These are phyloP conservation scores for Drosophila albomicans DNA, from an alignment of 1,140 invertebrate genomes.

Conservation along the genomic window DNA sequence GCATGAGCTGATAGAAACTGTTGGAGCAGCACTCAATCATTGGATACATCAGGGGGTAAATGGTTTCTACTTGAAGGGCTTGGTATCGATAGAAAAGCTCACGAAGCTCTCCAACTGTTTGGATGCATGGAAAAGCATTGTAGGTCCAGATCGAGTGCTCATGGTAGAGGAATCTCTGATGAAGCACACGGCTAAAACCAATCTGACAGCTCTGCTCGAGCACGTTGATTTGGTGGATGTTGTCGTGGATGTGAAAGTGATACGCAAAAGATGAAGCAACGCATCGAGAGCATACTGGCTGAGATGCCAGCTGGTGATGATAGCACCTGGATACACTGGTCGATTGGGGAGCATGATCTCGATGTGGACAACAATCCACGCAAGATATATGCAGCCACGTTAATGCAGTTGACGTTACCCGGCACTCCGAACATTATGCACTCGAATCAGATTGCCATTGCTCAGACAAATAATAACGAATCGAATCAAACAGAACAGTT, in stretches of 20 bases:
- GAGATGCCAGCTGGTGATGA: slow-evolving; percentile 83
- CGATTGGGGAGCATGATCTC: slow-evolving; percentile 87
- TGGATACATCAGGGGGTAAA: slow-evolving; percentile 90
- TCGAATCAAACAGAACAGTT: slow-evolving; percentile 87
- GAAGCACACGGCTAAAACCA: slow-evolving; percentile 80
- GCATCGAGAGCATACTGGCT: slow-evolving; percentile 86
- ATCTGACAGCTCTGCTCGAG: slow-evolving; percentile 86
- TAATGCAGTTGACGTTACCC: slow-evolving; percentile 91
- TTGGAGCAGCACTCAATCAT: slow-evolving; percentile 87
- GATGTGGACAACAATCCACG: slow-evolving; percentile 80
- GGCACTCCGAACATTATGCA: slow-evolving; percentile 93
- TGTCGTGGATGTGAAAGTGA: slow-evolving; percentile 87
- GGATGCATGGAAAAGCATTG: slow-evolving; percentile 88
- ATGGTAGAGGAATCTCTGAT: slow-evolving; percentile 88
- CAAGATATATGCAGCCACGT: slow-evolving; percentile 87
- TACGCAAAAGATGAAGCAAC: slow-evolving; percentile 86
- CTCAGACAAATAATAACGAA: slow-evolving; percentile 85
- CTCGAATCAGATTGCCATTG: slow-evolving; percentile 90
- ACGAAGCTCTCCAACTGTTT: slow-evolving; percentile 85
- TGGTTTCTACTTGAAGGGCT: slow-evolving; percentile 92
- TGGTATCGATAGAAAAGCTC: slow-evolving; percentile 86
- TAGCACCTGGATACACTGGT: slow-evolving; percentile 91
- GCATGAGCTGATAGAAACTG: slow-evolving; percentile 7
- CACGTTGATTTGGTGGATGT: slow-evolving; percentile 90
- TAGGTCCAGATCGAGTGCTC: slow-evolving; percentile 88